Percentiles rank a stretch among this genome's conserved stretches.
phyloP scores from a whole-genome alignment of 2,888 invertebrate genomes.

The Ptilodon capucinus region DNA sequence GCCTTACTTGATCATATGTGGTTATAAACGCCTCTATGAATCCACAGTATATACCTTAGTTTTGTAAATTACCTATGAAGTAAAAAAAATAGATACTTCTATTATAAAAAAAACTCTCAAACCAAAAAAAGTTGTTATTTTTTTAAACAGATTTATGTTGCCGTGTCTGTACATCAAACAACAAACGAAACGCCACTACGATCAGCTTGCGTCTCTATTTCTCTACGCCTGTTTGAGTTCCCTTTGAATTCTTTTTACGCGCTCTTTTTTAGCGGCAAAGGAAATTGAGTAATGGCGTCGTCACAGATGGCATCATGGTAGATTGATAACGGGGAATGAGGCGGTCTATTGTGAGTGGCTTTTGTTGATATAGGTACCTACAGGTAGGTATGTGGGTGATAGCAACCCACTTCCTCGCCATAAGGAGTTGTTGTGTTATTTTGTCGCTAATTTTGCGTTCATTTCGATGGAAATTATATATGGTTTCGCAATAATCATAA shows the following conservation, averaged over 20 bases:
- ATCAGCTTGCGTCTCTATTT: constrained; percentile 40
- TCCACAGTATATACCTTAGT: too few species aligned
- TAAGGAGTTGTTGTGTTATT: constrained; percentile 6
- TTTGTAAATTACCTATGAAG: too few species aligned
- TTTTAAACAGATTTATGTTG: constrained; percentile 23
- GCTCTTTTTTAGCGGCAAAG: constrained; percentile 66
- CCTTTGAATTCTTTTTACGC: constrained; percentile 61
- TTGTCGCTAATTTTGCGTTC: neutral
- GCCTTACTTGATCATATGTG: too few species aligned
- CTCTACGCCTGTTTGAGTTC: constrained; percentile 44
- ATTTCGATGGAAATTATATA: neutral
- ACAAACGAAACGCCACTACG: constrained; percentile 23
- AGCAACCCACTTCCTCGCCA: constrained; percentile 29
- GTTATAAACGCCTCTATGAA: too few species aligned
- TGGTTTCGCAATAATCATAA: too few species aligned
- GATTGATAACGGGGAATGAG: constrained; percentile 79
- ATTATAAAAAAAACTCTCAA: too few species aligned
- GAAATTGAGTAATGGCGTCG: constrained; percentile 79
- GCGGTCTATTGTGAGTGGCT: constrained; percentile 63
- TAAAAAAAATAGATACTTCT: too few species aligned
- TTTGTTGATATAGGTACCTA: constrained; percentile 35
- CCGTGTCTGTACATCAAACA: constrained; percentile 34
- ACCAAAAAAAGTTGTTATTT: too few species aligned
- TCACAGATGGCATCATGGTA: constrained; percentile 81
- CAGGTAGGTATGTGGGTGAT: constrained; percentile 13